Evolutionary conservation across 2,888 invertebrate genomes (phyloP).

Genomic region (Cataglyphis altisquamis): DNA sequence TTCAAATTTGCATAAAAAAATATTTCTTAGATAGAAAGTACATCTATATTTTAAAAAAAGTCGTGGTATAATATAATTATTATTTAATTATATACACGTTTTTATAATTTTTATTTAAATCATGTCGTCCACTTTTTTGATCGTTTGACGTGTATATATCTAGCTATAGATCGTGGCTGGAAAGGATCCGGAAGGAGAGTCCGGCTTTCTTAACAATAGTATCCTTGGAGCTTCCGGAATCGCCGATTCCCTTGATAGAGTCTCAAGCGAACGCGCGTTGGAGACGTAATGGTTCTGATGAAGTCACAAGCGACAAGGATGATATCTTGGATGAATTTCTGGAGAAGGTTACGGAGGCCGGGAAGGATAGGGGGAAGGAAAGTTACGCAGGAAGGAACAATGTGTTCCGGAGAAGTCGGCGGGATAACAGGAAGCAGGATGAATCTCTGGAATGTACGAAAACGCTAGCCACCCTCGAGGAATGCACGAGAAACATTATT

Average conservation of each 20-base stretch:
- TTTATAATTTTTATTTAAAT: not conserved
- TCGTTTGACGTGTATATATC: not conserved
- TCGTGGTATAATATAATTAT: not conserved
- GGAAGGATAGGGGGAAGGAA: conserved; percentile 66
- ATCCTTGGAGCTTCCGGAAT: conserved; percentile 82
- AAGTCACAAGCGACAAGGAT: conserved; percentile 71
- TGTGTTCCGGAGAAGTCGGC: conserved; percentile 63
- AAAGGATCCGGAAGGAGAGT: conserved; percentile 78
- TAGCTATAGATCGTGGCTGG: conserved; percentile 82
- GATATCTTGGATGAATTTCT: conserved; percentile 77
- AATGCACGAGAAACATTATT: conserved; percentile 78
- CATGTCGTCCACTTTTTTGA: not conserved
- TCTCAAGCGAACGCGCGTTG: conserved; percentile 79
- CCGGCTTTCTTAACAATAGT: conserved; percentile 82
- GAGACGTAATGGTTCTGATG: conserved; percentile 65
- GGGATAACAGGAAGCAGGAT: conserved; percentile 60
- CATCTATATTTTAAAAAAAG: not conserved
- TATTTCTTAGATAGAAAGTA: not conserved
- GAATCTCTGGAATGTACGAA: conserved; percentile 74
- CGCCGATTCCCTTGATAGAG: conserved; percentile 82
- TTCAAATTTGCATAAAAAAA: not conserved
- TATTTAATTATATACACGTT: not conserved
- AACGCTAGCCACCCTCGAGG: conserved; percentile 75
- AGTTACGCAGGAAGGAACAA: conserved; percentile 55
- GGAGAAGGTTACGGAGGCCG: conserved; percentile 74